Percentiles rank a stretch among this genome's conserved stretches.
These are phyloP conservation scores for Phorcus lineatus DNA, from an alignment of 2,888 invertebrate genomes.

Conservation along the genomic window DNA sequence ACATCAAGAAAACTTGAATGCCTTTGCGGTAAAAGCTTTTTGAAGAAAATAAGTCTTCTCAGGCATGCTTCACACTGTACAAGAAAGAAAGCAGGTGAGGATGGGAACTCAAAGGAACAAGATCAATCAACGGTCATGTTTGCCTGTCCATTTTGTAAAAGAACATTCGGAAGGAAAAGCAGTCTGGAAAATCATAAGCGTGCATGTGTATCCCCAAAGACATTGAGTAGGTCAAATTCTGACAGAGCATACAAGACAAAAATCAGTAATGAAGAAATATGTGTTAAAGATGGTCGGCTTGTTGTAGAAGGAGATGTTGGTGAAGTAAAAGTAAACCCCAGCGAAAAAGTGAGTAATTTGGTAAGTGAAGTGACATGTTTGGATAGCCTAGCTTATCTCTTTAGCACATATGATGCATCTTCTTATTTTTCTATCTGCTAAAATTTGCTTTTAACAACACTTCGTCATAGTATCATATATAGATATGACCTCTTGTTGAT, in stretches of 20 bases:
- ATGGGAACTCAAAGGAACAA: background rate
- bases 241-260: no score
- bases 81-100: background rate
- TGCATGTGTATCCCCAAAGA: slow-evolving; percentile 31
- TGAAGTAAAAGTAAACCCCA: background rate
- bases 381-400: no score
- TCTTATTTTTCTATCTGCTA: no score
- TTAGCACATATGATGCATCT: no score
- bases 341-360: background rate
- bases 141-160: slow-evolving; percentile 46
- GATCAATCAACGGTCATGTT: background rate
- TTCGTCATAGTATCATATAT: no score
- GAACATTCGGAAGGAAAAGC: slow-evolving; percentile 47
- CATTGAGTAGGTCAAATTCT: background rate
- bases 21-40: background rate
- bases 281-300: background rate
- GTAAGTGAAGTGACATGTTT: no score
- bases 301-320: background rate
- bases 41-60: background rate
- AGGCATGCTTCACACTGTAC: background rate
- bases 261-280: no score
- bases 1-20: background rate
- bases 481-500: no score
- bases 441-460: no score
- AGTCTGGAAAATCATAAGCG: slow-evolving; percentile 48